Percentiles rank a stretch among this genome's conserved stretches.
Evolutionary conservation across 2,888 invertebrate species (phyloP).

Genomic region (Serrognathus titanus): DNA sequence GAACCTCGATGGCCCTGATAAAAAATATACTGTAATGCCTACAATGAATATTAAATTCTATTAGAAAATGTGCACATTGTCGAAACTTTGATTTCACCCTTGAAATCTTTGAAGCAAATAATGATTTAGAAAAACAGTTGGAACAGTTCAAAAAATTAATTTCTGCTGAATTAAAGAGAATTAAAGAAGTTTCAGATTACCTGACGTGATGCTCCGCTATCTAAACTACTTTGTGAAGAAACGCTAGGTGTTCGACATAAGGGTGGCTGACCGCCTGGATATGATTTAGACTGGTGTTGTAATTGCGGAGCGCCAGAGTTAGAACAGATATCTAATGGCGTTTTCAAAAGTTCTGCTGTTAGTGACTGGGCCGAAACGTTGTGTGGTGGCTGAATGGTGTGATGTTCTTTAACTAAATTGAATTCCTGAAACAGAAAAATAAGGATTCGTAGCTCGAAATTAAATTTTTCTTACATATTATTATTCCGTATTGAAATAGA

Average conservation of each 20-base stretch:
- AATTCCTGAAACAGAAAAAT: conserved; percentile 55
- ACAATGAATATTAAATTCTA: too few species aligned
- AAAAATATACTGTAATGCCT: not conserved
- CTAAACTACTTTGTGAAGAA: conserved; percentile 79
- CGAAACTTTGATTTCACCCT: too few species aligned
- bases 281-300: conserved; percentile 67
- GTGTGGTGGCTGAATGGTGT: conserved; percentile 59
- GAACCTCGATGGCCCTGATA: conserved; percentile 71
- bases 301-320: conserved; percentile 53
- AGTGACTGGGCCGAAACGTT: conserved; percentile 47
- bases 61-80: too few species aligned
- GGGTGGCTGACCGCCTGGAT: conserved; percentile 57
- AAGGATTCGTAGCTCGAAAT: too few species aligned
- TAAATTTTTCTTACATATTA: too few species aligned
- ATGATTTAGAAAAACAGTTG: not conserved
- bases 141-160: not conserved
- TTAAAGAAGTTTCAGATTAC: conserved; percentile 20
- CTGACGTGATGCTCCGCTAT: conserved; percentile 52
- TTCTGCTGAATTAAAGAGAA: not conserved
- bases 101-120: not conserved
- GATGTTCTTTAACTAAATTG: conserved; percentile 62
- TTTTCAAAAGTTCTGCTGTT: conserved; percentile 46
- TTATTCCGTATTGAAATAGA: too few species aligned
- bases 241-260: conserved; percentile 76
- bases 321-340: conserved; percentile 57